These are phyloP conservation scores for Drosophila santomea DNA, from an alignment of 1,140 invertebrate genomes.

Conservation along the genomic window DNA sequence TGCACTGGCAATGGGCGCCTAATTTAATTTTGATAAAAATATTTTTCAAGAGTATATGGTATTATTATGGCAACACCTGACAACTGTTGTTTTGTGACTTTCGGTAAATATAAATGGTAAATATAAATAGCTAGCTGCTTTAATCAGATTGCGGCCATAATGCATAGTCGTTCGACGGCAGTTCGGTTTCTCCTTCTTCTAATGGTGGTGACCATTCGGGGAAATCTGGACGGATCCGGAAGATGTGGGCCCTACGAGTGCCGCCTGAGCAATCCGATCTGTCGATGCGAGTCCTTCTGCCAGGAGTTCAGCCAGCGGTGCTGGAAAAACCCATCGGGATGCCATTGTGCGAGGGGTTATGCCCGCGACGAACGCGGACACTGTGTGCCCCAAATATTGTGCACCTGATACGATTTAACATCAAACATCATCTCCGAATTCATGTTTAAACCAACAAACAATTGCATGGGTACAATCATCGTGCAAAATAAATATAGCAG, in stretches of 20 bases:
- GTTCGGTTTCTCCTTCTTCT: background rate
- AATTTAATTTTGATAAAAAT: too few species aligned
- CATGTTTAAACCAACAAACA: background rate
- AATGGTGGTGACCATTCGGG: background rate
- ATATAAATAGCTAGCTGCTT: background rate
- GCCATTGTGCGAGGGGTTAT: conserved; percentile 35
- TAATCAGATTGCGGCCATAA: background rate
- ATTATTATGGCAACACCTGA: too few species aligned
- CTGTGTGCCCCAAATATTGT: conserved; percentile 25
- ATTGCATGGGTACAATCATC: background rate
- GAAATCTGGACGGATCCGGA: conserved; percentile 1
- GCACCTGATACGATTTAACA: background rate
- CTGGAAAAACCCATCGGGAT: conserved; percentile 31
- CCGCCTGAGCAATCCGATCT: conserved; percentile 4
- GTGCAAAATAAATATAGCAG: too few species aligned
- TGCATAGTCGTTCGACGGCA: background rate
- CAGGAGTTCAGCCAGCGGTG: conserved; percentile 15
- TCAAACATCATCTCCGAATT: too few species aligned
- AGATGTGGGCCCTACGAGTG: conserved; percentile 30
- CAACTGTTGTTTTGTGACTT: too few species aligned
- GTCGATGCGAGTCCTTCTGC: conserved; percentile 36
- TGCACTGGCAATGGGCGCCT: too few species aligned
- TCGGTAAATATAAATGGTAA: background rate
- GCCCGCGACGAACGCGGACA: conserved; percentile 12
- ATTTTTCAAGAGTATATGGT: too few species aligned